Percentiles rank a stretch among this genome's conserved stretches.
Evolutionary conservation across 1,140 invertebrate genomes (phyloP).

Genomic region (Drosophila neocordata): DNA sequence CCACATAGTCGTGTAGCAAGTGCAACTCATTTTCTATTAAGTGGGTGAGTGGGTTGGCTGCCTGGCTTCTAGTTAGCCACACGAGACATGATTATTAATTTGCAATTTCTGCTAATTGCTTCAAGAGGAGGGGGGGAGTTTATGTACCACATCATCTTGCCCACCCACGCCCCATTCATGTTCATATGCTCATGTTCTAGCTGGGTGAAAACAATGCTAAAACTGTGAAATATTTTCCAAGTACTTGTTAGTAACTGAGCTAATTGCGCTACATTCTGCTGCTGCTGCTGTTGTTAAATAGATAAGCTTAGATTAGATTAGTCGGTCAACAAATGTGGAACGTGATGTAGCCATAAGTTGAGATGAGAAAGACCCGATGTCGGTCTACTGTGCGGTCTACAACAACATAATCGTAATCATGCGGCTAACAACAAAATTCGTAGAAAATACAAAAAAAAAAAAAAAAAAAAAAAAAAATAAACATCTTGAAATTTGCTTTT

Average conservation of each 20-base stretch:
- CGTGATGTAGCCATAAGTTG: slow-evolving; percentile 2
- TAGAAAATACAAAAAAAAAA: too few species aligned
- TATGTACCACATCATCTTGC: slow-evolving; percentile 30
- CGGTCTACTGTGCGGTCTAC: background rate
- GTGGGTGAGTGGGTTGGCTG: slow-evolving; percentile 57
- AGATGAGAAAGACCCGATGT: too few species aligned
- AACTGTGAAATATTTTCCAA: slow-evolving; percentile 25
- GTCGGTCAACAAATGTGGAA: slow-evolving; percentile 27
- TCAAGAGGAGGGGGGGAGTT: background rate
- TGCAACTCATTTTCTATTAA: slow-evolving; percentile 62
- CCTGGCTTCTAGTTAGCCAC: slow-evolving; percentile 67
- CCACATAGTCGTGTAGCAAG: background rate
- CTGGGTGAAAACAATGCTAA: slow-evolving; percentile 1
- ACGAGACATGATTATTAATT: slow-evolving; percentile 76
- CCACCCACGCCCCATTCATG: slow-evolving; percentile 4
- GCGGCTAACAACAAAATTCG: too few species aligned
- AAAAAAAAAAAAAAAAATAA: background rate
- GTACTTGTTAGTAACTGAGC: slow-evolving; percentile 4
- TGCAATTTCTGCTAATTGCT: slow-evolving; percentile 77
- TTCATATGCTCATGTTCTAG: slow-evolving; percentile 28
- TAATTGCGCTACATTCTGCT: slow-evolving; percentile 34
- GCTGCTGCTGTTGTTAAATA: slow-evolving; percentile 31
- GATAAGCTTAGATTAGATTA: slow-evolving; percentile 71
- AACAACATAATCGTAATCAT: slow-evolving; percentile 30
- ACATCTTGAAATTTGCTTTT: background rate